Base-by-base conservation (phyloP, 1,140 invertebrate species). In the Brachionus manjavacas region DNA sequence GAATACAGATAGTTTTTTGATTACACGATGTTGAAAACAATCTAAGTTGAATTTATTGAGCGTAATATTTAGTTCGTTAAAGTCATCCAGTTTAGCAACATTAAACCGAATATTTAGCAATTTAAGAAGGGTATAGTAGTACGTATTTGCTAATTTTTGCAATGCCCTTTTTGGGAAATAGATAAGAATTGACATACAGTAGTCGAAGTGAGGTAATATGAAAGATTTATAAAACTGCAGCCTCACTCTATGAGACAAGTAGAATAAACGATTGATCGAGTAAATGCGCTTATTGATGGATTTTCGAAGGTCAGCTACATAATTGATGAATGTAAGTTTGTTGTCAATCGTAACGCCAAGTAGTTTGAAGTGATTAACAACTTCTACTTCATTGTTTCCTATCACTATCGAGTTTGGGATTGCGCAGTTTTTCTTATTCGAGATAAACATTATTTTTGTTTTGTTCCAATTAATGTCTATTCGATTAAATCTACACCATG, bases 401-500 rank as follows among this genome's bases (percentile, higher is more conserved):
- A 23, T 25, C 20, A 28, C 11, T 66, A 66, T 66, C 20, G 4
- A 20, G 6, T 23, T 66, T 25, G 60, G 66, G 0, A 70, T 28
- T n/a, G 14, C 12, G n/a, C 23, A 31, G 14, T 35, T 70, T 64
- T 64, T 64, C 31, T 70, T 70, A n/a, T 70, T 31, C 23, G 66
- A 31, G 66, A 70, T 70, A 35, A 70, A 31, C 66, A 70, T 70
- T 31, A 28, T 6, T 31, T 12, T 14, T 31, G 66, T 70, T 70
- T 70, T 70, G 66, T 28, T 70, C 28, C 66, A 70, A 70, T 70
- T 70, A 6, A 70, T 70, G 66, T 70, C 66, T 70, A 70, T 31
- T n/a, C 66, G 66, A 70, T 70, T 70, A 31, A 70, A 70, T 35
- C 31, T 28, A 28, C 39, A 76, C 72, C 72, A 76, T 16, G 20